Base-by-base conservation (phyloP, 2,797 vertebrate genomes). In the Fundulus diaphanus region DNA sequence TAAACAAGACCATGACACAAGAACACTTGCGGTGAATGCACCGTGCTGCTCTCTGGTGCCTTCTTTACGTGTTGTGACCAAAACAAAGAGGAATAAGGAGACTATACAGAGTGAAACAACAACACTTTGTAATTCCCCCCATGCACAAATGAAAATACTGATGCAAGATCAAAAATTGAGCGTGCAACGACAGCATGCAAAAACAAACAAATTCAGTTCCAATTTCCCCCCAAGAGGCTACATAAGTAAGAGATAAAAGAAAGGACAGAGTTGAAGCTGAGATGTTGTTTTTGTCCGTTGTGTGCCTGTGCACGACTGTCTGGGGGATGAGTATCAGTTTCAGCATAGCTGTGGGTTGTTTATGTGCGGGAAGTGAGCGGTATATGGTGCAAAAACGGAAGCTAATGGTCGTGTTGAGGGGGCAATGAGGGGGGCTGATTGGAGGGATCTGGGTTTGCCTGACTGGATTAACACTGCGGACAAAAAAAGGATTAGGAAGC, bases 401-500 rank as follows among this genome's bases (percentile, higher is more conserved):
- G 69, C 69, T 74, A 35, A 57, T 33, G 33, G 29, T 59, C 15
- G 27, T 15, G 29, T 31, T 7, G 33, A 35, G 20, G 8, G 8
- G 31, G 6, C 16, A 5, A 5, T 18, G 20, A 6, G 63, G 70
- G 80, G 80, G 79, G 82, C 69, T 24, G 7, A 6, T 29, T 71
- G 37, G 71, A 56, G 74, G 63, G 27, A 51, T 49, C 49, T 68
- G 82, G 75, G 76, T 77, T 86, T 81, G 82, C 82, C 77, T 63
- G 84, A 80, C 61, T 83, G 90, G 93, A 94, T 95, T 94, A 94
- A 92, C 88, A 89, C 90, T 67, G 79, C 80, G 73, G 63, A 93
- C 92, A 95, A 94, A 95, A 95, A 95, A 95, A 90, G 91, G 93
- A 95, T 94, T 93, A 92, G 80, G 85, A 80, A 86, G 77, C 80